Evolutionary conservation across 2,888 invertebrate species (phyloP).

Genomic region (Gerris lacustris): DNA sequence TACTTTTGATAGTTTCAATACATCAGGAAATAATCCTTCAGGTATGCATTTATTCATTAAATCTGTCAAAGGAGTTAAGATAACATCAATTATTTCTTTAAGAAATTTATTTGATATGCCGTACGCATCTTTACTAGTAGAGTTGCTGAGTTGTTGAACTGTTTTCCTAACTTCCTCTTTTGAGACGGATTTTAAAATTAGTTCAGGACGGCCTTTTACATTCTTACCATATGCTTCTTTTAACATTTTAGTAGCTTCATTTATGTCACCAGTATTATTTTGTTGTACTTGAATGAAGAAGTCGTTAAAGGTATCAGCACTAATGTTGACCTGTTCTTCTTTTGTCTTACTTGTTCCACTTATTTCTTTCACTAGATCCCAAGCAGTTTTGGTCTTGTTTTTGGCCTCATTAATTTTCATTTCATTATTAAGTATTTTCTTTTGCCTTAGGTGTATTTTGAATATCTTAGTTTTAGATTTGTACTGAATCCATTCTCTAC

Average conservation of each 20-base stretch:
- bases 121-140: not conserved
- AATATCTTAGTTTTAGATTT: not conserved
- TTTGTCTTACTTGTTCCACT: not conserved
- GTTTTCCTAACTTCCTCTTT: not conserved
- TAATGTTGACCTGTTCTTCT: not conserved
- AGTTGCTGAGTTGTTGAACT: not conserved
- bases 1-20: not conserved
- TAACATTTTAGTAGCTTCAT: not conserved
- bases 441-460: not conserved
- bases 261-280: not conserved
- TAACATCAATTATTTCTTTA: not conserved
- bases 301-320: not conserved
- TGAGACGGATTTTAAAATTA: not conserved
- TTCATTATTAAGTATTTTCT: not conserved
- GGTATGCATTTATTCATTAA: not conserved
- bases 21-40: not conserved
- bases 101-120: not conserved
- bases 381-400: not conserved
- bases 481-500: not conserved
- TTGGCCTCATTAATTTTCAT: not conserved
- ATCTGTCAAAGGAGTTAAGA: not conserved
- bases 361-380: not conserved
- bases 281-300: not conserved
- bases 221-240: not conserved
- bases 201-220: not conserved